Evolutionary conservation across 2,888 invertebrate genomes (phyloP), one percentile per base, ranked within the genome.

Genomic region (Apamea anceps): DNA sequence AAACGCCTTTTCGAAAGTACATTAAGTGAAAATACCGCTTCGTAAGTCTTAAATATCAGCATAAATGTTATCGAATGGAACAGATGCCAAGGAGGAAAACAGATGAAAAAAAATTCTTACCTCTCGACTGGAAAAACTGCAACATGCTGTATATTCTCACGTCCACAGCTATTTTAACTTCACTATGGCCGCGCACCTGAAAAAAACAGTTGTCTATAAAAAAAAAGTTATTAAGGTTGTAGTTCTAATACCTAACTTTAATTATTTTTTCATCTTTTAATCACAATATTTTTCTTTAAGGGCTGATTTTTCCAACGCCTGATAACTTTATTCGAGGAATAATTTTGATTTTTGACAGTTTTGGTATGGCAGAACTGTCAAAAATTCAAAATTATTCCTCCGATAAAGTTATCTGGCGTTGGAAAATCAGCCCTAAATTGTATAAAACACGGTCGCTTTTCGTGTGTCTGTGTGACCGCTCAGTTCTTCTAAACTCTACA

Each of bases 131-230:
- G 91, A 93, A 93, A 89, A 89, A 77, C 80, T 85, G 79, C 73
- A 86, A 75, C 92, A 91, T 92, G 84, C 87, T 91, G 89, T 79
- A 80, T 84, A 85, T 91, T 91, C 90, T 88, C 92, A 92, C 93
- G 89, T 90, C 87, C 76, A 85, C 90, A 80, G 91, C 92, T 91
- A 94, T 93, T 89, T 89, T 93, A 82, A 82, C 80, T 88, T 82
- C 87, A 86, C 85, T 81, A 73, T 84, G 92, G 93, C 94, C 90
- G 92, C 95, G 95, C 95, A 95, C 95, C 95, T 95, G 92, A 63
- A 80, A 82, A 84, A 82, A 87, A 85, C 82, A 57, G 6, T 32
- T 62, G 74, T 85, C 73, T 84, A 66, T 73, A 67, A 67, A 42
- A 84, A 32, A 48, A 54, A 54, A 21, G n/a, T 8, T 8, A 21